A percentile compares a stretch with the other conserved stretches of the same genome.
These are phyloP conservation scores for Spea hammondii DNA, from an alignment of 2,797 vertebrate species.

Conservation along the genomic window DNA sequence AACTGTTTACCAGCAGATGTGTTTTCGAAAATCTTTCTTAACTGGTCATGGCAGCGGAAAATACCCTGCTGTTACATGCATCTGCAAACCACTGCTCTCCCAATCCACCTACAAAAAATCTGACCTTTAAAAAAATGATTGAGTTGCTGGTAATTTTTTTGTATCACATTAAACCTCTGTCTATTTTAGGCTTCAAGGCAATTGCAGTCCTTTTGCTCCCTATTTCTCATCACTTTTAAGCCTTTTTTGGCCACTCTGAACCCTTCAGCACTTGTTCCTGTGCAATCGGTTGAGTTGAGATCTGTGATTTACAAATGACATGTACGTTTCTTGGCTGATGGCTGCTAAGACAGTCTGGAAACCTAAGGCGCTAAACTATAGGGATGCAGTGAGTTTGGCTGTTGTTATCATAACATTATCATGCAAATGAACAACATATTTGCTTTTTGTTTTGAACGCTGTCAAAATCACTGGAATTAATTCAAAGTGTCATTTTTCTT, in stretches of 20 bases:
- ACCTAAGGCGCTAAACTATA: constrained; percentile 71
- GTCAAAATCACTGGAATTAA: constrained; percentile 44
- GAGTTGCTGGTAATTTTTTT: constrained; percentile 79
- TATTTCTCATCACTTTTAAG: constrained; percentile 91
- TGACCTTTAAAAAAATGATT: constrained; percentile 98
- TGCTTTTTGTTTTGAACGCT: constrained; percentile 63
- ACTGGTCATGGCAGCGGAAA: constrained; percentile 97
- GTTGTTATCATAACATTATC: constrained; percentile 67
- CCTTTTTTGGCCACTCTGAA: constrained; percentile 82
- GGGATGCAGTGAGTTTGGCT: constrained; percentile 66
- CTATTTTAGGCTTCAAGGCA: constrained; percentile 86
- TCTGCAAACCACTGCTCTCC: constrained; percentile 86
- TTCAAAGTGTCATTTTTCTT: background rate
- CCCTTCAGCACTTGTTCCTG: constrained; percentile 89
- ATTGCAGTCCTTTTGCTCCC: constrained; percentile 86
- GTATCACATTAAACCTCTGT: constrained; percentile 80
- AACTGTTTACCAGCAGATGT: constrained; percentile 98
- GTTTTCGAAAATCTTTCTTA: constrained; percentile 94
- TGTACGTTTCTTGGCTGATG: constrained; percentile 85
- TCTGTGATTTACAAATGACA: constrained; percentile 92
- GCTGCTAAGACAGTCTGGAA: constrained; percentile 78
- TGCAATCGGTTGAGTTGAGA: constrained; percentile 89
- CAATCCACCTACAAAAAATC: constrained; percentile 89
- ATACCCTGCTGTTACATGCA: constrained; percentile 94
- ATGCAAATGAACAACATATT: constrained; percentile 66